Base-by-base conservation (phyloP, 2,113 vertebrate species). In the Hippocampus comes region DNA sequence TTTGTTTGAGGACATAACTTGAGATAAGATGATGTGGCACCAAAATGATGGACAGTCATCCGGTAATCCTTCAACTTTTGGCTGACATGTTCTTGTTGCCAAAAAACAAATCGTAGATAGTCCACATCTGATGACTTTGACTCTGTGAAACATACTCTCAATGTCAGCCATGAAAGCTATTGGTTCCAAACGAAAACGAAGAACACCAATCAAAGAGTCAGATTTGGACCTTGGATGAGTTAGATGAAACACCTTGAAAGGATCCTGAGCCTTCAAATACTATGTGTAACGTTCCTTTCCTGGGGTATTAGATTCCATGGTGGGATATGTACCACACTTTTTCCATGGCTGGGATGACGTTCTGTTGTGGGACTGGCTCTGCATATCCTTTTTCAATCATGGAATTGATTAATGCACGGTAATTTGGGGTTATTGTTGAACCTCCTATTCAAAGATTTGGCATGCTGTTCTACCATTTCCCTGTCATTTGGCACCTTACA, bases 91-190 rank as follows among this genome's bases (percentile, higher is more conserved):
- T 38, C 70, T 12, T 60, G 12, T 12, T 64, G 72, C 64, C 72
- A 73, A 64, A 64, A 73, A 8, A 73, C 11, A 14, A 48, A 73
- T 12, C 51, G 43, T 46, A 46, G 43, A 12, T 46, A 46, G 43
- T 9, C 17, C 57, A 34, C 18, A 59, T 20, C 9, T 73, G 9
- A 38, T 8, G 1, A 73, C 63, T 6, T 17, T 57, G n/a, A 73
- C 72, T 25, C 67, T 41, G 7, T 67, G 34, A 46, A 56, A 67
- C 63, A 73, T 59, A 2, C 63, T n/a, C 15, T 73, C 9, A 3
- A 73, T 67, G 23, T 73, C 51, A 6, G 51, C 38, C 51, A 49
- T 73, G 11, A 73, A 43, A 1, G 55, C 72, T 2, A 73, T 17
- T 5, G n/a, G 63, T 10, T 67, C 64, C 15, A 57, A 21, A 9